Base-by-base conservation (phyloP, 2,888 invertebrate species). In the Frankliniella intonsa region DNA sequence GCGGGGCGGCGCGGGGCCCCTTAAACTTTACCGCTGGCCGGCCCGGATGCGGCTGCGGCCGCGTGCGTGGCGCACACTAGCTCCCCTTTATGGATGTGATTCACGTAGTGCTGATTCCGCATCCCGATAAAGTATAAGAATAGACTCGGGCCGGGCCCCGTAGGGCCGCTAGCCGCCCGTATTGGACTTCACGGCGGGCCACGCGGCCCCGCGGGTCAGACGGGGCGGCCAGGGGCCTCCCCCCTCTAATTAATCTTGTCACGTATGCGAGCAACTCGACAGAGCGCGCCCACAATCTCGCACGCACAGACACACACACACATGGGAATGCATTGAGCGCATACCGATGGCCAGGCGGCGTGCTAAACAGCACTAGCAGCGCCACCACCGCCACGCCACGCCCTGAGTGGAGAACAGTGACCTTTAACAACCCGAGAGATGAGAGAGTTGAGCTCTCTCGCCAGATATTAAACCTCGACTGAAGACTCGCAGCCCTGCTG, bases 41-140 rank as follows among this genome's bases (percentile, higher is more conserved):
- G 55, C 5, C 55, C 55, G 55, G 55, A 55, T 55, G 14, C 14
- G 55, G 55, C 55, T 12, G 14, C 17, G 12, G 51, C 51, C 51
- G 51, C n/a, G 51, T 9, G 51, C 51, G 51, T 9, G 55, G 14
- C 55, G 62, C 19, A 14, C 17, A 19, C 19, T 62, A 55, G 55
- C 62, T n/a, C 22, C 69, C 12, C 69, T 76, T 76, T 76, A 76
- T 76, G 12, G 25, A 22, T 25, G 22, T 76, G 69, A 76, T 76
- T 76, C 69, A 76, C 69, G 69, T 76, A 76, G 22, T 76, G 69
- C 69, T 76, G 69, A 76, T 76, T n/a, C 69, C 22, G 69, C 69
- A 22, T 22, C 38, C n/a, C 69, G 22, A 76, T 76, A 76, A 76
- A 76, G 25, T 25, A 76, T 25, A 76, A 76, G 25, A 76, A 76